Percentiles rank a stretch among this genome's conserved stretches.
Conservation (phyloP, 2,797 vertebrate genomes). For the Coregonus ussuriensis region DNA sequence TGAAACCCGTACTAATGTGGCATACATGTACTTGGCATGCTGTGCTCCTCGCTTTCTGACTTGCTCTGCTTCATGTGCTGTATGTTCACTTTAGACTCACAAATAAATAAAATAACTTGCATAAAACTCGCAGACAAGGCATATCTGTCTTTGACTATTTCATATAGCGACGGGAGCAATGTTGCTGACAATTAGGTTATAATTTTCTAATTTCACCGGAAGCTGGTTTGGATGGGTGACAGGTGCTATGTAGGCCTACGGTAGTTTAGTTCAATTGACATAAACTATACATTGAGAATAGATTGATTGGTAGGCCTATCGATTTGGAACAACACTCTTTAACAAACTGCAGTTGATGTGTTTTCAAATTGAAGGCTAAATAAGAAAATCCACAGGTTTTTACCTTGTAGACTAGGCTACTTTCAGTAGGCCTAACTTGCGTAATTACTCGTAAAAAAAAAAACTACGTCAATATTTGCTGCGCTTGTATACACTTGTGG, state of each 20-base stretch:
- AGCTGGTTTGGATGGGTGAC: neutral
- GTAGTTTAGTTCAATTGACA: neutral
- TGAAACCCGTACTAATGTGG: constrained; percentile 81
- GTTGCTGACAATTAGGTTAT: neutral
- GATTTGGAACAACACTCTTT: neutral
- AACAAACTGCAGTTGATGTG: neutral
- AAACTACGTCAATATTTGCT: neutral
- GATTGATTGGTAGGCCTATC: no score
- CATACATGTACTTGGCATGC: constrained; percentile 82
- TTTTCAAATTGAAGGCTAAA: neutral
- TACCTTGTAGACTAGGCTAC: neutral
- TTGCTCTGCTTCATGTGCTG: constrained; percentile 40
- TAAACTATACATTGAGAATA: neutral
- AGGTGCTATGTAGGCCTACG: neutral
- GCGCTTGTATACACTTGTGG: constrained; percentile 9
- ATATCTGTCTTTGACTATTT: neutral
- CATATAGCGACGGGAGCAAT: neutral
- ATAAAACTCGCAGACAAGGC: constrained; percentile 18
- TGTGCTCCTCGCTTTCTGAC: constrained; percentile 67
- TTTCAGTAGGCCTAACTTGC: neutral
- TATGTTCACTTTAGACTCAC: constrained; percentile 18
- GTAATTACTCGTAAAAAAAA: neutral
- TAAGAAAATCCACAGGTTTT: neutral
- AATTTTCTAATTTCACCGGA: neutral
- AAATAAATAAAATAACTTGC: constrained; percentile 15